A percentile compares a stretch with the other conserved stretches of the same genome.
phyloP scores from a whole-genome alignment of 1,140 invertebrate genomes.

The Drosophila repleta region DNA sequence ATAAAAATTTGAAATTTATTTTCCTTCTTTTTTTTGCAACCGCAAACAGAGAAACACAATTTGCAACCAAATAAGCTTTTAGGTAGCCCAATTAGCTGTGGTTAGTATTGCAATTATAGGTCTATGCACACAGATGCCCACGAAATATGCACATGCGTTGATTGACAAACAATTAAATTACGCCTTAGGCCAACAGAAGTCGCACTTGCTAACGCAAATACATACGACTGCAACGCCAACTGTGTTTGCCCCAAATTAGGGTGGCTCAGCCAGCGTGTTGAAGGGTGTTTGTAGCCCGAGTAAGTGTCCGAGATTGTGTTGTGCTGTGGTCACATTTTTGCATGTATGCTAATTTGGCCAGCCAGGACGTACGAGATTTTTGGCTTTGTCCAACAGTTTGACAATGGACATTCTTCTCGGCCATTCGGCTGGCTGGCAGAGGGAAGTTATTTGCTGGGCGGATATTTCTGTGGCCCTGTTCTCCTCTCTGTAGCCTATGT shows the following conservation, averaged over 20 bases:
- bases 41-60: neutral
- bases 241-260: slow-evolving; percentile 16
- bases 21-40: neutral
- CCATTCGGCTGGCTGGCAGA: neutral
- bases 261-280: neutral
- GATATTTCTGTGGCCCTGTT: neutral
- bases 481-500: neutral
- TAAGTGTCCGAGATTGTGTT: slow-evolving; percentile 24
- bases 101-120: slow-evolving; percentile 8
- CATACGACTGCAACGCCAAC: slow-evolving; percentile 32
- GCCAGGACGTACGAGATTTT: slow-evolving; percentile 54
- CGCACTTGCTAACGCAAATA: slow-evolving; percentile 7
- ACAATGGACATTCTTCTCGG: slow-evolving; percentile 6
- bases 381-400: slow-evolving; percentile 31
- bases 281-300: neutral
- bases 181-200: slow-evolving; percentile 8
- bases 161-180: slow-evolving; percentile 67
- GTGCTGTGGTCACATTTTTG: slow-evolving; percentile 67
- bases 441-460: neutral
- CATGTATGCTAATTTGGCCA: slow-evolving; percentile 73
- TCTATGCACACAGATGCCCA: neutral
- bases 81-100: slow-evolving; percentile 14
- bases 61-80: neutral
- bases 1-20: neutral
- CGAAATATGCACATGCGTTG: slow-evolving; percentile 18